phyloP scores from a whole-genome alignment of 30 jellyfish, hydroid and myxozoan genomes.

The Aurelia aurita region DNA sequence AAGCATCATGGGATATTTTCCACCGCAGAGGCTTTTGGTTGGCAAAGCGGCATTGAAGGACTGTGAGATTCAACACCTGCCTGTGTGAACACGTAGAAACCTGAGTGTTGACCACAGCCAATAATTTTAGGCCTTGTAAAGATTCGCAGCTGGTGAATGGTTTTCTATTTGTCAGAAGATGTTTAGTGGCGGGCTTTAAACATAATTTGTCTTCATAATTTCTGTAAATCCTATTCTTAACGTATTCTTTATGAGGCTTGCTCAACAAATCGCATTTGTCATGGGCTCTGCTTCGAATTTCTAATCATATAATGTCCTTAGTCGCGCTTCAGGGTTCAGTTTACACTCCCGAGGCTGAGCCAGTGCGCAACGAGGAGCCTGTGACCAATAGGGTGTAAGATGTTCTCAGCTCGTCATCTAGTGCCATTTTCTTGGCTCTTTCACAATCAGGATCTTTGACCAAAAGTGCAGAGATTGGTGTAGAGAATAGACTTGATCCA shows the following conservation, averaged over 20 bases:
- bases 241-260: conserved; percentile 8
- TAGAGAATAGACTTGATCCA: too few species aligned
- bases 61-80: background rate
- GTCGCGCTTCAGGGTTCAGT: background rate
- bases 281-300: background rate
- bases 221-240: conserved; percentile 26
- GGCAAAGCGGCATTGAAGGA: too few species aligned
- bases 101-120: conserved; percentile 3
- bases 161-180: conserved; percentile 45
- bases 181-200: conserved; percentile 13
- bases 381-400: too few species aligned
- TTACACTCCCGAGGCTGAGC: too few species aligned
- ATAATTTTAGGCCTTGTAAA: conserved; percentile 3
- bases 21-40: too few species aligned
- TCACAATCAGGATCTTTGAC: too few species aligned
- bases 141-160: conserved; percentile 13
- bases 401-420: too few species aligned
- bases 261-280: conserved; percentile 27
- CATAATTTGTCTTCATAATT: conserved; percentile 53
- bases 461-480: too few species aligned
- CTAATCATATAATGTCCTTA: background rate
- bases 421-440: too few species aligned
- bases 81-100: conserved; percentile 1
- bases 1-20: too few species aligned
- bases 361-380: too few species aligned